Evolutionary conservation across 1,140 invertebrate genomes (phyloP), one percentile per base, ranked within the genome.

Genomic region (Eurosta solidaginis): DNA sequence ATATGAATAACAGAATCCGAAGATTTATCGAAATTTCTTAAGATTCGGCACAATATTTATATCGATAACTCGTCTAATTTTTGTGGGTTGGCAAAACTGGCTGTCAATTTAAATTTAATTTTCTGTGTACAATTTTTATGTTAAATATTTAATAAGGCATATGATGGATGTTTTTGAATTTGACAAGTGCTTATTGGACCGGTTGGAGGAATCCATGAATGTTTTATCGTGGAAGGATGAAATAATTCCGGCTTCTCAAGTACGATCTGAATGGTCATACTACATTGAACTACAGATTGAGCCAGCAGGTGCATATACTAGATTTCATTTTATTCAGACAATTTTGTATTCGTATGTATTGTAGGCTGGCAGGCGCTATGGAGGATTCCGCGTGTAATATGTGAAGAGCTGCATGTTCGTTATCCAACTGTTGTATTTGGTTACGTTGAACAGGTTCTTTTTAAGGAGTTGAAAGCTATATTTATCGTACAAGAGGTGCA

Each of bases 361-460:
- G 1, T 63, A 68, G 59, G 91, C 4, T 92, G 91, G 91, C 90
- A 90, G 82, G 91, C 91, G 1, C 80, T 92, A 25, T 92, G 92
- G 92, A 92, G 91, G 84, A 91, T 92, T 79, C 89, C 91, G 20
- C 87, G 91, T 7, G 79, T 88, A 6, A 90, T 88, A 25, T 92
- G 92, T 63, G 90, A 92, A 81, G 87, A 90, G 29, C 87, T 91
- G 0, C 85, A 90, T 63, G 87, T 92, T 17, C 89, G 89, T 14
- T 92, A 90, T 87, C 92, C 92, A 0, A 90, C 90, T 0, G 88
- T 91, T 22, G 91, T 92, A 17, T 85, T 90, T 27, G 90, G 92
- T 1, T 89, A 89, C 76, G 88, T 92, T 1, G 85, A 91, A 54
- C 83, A 89, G 79, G 87, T 91, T 2, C 85, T 90, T 76, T 90